phyloP scores from a whole-genome alignment of 2,797 vertebrate species.

The Aselliscus stoliczkanus region DNA sequence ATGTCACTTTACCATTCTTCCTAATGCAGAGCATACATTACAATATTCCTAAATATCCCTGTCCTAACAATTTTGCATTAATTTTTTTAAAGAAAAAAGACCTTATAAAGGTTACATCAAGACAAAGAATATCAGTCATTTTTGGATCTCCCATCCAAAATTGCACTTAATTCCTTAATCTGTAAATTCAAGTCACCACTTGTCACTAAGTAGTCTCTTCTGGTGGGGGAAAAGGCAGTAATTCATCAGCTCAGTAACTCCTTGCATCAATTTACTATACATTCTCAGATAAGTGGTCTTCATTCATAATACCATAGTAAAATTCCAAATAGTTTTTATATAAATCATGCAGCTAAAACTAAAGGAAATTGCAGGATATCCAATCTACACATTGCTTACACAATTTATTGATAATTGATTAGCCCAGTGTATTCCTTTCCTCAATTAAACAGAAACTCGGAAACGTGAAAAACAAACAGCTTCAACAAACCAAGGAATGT shows the following conservation, averaged over 20 bases:
- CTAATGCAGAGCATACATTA: background rate
- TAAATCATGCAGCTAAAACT: background rate
- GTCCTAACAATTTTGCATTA: background rate
- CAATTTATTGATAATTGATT: background rate
- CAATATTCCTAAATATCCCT: background rate
- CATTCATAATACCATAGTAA: background rate
- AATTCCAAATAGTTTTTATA: background rate
- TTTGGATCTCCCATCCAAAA: background rate
- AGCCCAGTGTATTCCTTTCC: background rate
- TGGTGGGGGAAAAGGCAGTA: background rate
- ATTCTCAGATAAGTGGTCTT: conserved; percentile 24
- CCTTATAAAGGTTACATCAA: background rate
- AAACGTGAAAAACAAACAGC: background rate
- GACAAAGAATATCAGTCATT: background rate
- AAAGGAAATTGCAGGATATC: background rate
- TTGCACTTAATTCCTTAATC: conserved; percentile 34
- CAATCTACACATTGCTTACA: background rate
- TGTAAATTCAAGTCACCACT: background rate
- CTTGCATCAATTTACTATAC: background rate
- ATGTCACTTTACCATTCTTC: background rate
- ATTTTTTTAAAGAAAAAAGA: background rate
- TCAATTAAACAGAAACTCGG: background rate
- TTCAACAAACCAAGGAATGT: background rate
- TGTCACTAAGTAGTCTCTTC: conserved; percentile 25
- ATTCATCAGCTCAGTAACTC: conserved; percentile 43